Conservation (phyloP, 2,113 vertebrate genomes). For the Dolichotis patagonum region DNA sequence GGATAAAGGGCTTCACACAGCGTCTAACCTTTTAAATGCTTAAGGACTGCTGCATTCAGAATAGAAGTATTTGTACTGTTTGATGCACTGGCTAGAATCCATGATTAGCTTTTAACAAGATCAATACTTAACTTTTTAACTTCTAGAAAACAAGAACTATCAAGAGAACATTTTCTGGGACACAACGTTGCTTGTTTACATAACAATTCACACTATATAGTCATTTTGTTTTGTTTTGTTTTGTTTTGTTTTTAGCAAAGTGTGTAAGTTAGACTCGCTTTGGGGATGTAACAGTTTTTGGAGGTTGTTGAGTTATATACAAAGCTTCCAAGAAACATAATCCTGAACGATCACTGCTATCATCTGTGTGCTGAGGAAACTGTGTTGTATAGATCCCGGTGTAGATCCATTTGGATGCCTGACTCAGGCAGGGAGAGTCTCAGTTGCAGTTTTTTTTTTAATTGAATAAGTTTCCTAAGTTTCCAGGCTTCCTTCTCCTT, state of each 20-base stretch:
- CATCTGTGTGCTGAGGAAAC: neutral
- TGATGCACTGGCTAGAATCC: neutral
- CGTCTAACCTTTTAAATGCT: neutral
- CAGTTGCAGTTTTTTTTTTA: neutral
- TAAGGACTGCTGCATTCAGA: too few relatives aligned
- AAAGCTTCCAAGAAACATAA: neutral
- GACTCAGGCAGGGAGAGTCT: fast-evolving
- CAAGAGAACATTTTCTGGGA: neutral
- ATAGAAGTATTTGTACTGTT: too few relatives aligned
- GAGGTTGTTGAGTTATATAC: neutral
- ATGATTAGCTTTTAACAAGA: neutral
- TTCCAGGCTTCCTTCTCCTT: neutral
- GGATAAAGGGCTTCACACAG: neutral
- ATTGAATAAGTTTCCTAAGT: neutral
- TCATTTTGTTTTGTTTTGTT: too few relatives aligned
- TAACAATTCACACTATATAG: neutral
- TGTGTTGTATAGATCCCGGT: neutral
- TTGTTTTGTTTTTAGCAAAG: neutral
- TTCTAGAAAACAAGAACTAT: neutral
- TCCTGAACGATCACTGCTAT: neutral
- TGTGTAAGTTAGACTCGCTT: neutral
- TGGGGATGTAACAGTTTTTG: neutral
- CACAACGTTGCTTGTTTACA: neutral
- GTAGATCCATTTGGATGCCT: fast-evolving
- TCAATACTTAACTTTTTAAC: neutral